A percentile compares a stretch with the other conserved stretches of the same genome.
Conservation (phyloP, 2,888 invertebrate genomes). For the Lumbricus terrestris region DNA sequence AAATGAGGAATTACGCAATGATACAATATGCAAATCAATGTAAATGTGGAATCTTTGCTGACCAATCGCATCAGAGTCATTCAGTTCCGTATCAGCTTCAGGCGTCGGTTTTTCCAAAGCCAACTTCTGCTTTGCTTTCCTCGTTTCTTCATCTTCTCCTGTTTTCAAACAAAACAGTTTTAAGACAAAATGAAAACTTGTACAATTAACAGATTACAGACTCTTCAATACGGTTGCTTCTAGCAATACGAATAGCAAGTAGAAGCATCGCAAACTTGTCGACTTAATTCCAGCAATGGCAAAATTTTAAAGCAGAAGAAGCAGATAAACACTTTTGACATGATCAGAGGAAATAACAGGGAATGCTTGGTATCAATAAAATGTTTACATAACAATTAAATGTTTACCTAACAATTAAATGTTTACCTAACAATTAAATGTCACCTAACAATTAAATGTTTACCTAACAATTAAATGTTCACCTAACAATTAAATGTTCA, state of each 20-base stretch:
- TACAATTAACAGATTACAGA: background rate
- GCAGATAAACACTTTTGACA: background rate
- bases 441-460: too few relatives aligned
- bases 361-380: too few relatives aligned
- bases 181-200: background rate
- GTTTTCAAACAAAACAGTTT: background rate
- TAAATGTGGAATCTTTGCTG: background rate
- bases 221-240: background rate
- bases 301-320: background rate
- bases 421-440: too few relatives aligned
- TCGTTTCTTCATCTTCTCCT: slow-evolving; percentile 37
- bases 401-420: too few relatives aligned
- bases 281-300: background rate
- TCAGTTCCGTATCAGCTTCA: background rate
- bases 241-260: background rate
- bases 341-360: too few relatives aligned
- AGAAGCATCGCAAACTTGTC: background rate
- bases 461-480: too few relatives aligned
- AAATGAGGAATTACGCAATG: background rate
- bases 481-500: too few relatives aligned
- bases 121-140: slow-evolving; percentile 42
- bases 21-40: background rate
- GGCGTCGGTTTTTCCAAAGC: slow-evolving; percentile 34
- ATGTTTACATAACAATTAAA: too few relatives aligned
- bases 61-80: background rate